Base-by-base conservation (phyloP, 92 coral and sea anemone species). In the Scolanthus callimorphus region DNA sequence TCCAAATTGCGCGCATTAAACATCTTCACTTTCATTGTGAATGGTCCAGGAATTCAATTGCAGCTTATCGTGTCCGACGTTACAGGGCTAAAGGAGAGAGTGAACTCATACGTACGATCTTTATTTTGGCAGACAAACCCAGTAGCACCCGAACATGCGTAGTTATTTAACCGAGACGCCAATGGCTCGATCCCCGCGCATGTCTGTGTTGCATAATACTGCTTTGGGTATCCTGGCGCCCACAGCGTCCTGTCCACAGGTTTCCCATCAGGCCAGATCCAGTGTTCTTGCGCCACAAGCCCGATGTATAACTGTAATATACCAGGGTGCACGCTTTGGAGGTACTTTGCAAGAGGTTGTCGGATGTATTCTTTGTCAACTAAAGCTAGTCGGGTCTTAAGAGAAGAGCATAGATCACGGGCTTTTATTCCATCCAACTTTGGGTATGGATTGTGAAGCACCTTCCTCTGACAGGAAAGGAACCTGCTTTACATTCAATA, bases 111-210 rank as follows among this genome's bases (percentile, higher is more conserved):
- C 52, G 8, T 46, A 46, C 52, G 23, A 4, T 46, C 17, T 6
- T 20, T 11, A 4, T 20, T 20, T 20, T 46, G 52, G 52, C 52
- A 46, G 17, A 46, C 52, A 46, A 46, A 46, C 52, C 52, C 52
- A 46, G 4, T 9, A 20, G 11, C 17, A 4, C 52, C 52, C 22
- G 52, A 9, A 19, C 52, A 46, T 21, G 17, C 11, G 23, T 6
- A 11, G 17, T 46, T 46, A 19, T 46, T 46, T 19, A 46, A 20
- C 22, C 52, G 12, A 4, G 52, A 46, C 23, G 52, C 17, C 12
- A 10, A 4, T 9, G 52, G 52, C 4, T 11, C 12, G 11, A 46
- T 21, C 4, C 12, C 4, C 23, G 22, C 52, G 52, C 52, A 46
- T 19, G 52, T 46, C 52, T 20, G 52, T 9, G 23, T 20, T 9